Conservation (phyloP, 2,888 invertebrate species). For the Ichneumoninae sp. region DNA sequence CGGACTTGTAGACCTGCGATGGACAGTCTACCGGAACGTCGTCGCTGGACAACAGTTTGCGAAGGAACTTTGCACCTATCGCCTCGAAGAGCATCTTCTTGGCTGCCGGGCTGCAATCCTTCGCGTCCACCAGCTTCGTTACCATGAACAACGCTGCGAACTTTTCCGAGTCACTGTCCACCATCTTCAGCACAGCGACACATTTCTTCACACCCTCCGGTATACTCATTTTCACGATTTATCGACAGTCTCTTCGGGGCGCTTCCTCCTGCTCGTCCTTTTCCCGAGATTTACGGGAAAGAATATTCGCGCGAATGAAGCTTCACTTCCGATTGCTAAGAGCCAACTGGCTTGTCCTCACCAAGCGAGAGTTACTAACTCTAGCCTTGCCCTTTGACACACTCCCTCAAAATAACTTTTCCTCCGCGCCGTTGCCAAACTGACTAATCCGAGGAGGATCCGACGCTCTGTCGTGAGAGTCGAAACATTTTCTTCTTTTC, state of each 20-base stretch:
- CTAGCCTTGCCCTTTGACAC: constrained; percentile 83
- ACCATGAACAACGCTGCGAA: constrained; percentile 97
- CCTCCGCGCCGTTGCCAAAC: constrained; percentile 54
- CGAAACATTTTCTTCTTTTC: neutral
- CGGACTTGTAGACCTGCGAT: constrained; percentile 95
- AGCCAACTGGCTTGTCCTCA: constrained; percentile 72
- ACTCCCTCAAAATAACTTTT: constrained; percentile 55
- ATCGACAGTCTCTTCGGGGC: neutral
- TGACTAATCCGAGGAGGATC: constrained; percentile 2
- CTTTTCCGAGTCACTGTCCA: constrained; percentile 94
- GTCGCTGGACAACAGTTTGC: constrained; percentile 91
- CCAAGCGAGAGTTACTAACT: constrained; percentile 22
- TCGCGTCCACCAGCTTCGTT: constrained; percentile 94
- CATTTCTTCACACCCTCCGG: constrained; percentile 95
- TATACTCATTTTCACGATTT: constrained; percentile 83
- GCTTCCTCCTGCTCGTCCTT: neutral
- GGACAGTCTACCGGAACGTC: constrained; percentile 95
- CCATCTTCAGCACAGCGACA: constrained; percentile 91
- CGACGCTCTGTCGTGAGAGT: neutral
- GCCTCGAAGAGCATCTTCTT: constrained; percentile 94
- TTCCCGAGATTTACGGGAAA: neutral
- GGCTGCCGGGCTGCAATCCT: constrained; percentile 90
- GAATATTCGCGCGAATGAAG: constrained; percentile 30
- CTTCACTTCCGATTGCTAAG: constrained; percentile 69
- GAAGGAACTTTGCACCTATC: constrained; percentile 94